A percentile compares a stretch with the other conserved stretches of the same genome.
These are phyloP conservation scores for Neocrepidodera transversa DNA, from an alignment of 2,888 invertebrate genomes.

Conservation along the genomic window DNA sequence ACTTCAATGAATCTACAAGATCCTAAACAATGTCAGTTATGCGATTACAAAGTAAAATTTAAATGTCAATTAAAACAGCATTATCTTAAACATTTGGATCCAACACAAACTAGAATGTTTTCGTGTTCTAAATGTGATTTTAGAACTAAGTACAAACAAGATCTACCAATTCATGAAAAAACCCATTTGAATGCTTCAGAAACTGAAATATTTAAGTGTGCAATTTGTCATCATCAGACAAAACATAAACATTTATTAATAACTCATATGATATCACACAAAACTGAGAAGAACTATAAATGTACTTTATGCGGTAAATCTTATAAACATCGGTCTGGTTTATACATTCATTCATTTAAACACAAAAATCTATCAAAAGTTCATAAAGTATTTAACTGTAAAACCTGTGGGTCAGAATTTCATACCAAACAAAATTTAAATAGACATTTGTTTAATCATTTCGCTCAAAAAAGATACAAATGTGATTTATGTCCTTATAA, in stretches of 20 bases:
- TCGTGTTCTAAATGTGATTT: neutral
- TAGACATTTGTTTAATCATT: neutral
- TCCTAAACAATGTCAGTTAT: neutral
- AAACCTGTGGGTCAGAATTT: neutral
- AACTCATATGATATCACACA: too few relatives aligned
- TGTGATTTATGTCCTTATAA: neutral
- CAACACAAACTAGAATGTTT: neutral
- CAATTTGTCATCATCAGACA: too few relatives aligned
- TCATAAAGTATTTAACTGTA: neutral
- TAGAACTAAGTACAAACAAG: neutral
- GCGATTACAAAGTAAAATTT: neutral
- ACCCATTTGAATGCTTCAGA: too few relatives aligned
- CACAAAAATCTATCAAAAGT: neutral
- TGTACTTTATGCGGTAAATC: neutral
- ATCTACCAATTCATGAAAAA: too few relatives aligned
- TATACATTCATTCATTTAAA: neutral
- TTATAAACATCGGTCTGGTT: neutral
- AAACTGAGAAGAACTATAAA: neutral
- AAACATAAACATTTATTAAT: too few relatives aligned
- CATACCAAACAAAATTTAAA: neutral
- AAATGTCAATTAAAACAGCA: too few relatives aligned
- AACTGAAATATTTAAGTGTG: too few relatives aligned
- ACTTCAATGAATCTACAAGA: neutral
- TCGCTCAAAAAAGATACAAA: neutral
- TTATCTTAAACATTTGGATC: neutral